Evolutionary conservation across 2,113 vertebrate genomes (phyloP), one percentile per base, ranked within the genome.

Genomic region (Lepisosteus osseus): DNA sequence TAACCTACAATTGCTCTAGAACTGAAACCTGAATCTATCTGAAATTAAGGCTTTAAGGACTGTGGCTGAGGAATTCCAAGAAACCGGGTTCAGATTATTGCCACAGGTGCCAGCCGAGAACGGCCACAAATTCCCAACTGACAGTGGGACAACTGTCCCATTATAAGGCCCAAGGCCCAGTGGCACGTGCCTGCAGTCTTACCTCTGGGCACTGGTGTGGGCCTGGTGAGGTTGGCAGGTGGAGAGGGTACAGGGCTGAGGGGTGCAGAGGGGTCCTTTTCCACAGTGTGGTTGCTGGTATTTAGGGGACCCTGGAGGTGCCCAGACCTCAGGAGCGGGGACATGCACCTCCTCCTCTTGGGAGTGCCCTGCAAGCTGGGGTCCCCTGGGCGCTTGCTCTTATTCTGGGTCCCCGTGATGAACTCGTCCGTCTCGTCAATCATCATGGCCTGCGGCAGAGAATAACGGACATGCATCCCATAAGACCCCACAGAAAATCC

Each of bases 351-450:
- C 0, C 90, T 85, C 54, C 91, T 86, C 77, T 93, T 93, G 0
- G 91, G 91, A 73, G 91, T 82, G 62, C 89, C 89, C 75, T 89
- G 87, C 90, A 91, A 90, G 73, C 84, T 92, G 76, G 89, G 85
- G 76, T 93, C 92, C 75, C 90, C 89, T 0, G 92, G 90, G 70
- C 92, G 87, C 78, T 94, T 94, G 79, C 86, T 88, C 75, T 92
- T 92, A 84, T 91, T 94, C 9, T 94, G 92, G 86, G 92, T 90
- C 67, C 93, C 89, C 4, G 92, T 86, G 47, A 94, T 92, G 66
- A 94, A 94, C 78, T 94, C 93, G 79, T 94, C 93, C 61, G 93
- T 91, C 89, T 94, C 93, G 77, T 94, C 92, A 81, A 94, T 94
- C 93, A 94, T 94, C 93, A 94, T 94, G 73, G 92, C 92, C 92